Conservation (phyloP, 2,888 invertebrate species). For the Agriopis leucophaearia region DNA sequence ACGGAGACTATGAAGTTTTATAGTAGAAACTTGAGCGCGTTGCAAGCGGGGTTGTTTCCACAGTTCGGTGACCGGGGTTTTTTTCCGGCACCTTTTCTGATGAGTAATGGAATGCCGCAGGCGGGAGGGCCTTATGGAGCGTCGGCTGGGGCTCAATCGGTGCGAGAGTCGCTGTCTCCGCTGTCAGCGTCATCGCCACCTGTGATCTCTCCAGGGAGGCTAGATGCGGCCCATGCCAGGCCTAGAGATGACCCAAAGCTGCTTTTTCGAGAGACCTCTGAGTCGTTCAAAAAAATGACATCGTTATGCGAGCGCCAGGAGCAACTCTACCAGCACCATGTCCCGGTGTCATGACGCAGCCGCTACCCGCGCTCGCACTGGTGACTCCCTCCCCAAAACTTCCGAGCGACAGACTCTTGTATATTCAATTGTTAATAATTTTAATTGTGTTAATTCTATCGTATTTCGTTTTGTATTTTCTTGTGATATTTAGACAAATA, state of each 20-base stretch:
- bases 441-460: conserved; percentile 85
- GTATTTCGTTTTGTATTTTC: conserved; percentile 86
- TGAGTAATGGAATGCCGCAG: conserved; percentile 74
- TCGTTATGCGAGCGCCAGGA: conserved; percentile 84
- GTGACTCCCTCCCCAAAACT: conserved; percentile 71
- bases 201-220: conserved; percentile 78
- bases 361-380: conserved; percentile 73
- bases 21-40: conserved; percentile 76
- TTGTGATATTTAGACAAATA: conserved; percentile 87
- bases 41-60: conserved; percentile 79
- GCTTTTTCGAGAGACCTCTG: conserved; percentile 85
- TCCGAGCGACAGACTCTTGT: conserved; percentile 71
- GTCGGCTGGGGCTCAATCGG: conserved; percentile 74
- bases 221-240: conserved; percentile 78
- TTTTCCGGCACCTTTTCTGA: conserved; percentile 78
- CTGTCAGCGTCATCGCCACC: conserved; percentile 82
- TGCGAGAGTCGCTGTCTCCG: conserved; percentile 79
- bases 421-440: conserved; percentile 85
- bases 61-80: conserved; percentile 77
- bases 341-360: conserved; percentile 84
- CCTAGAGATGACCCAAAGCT: conserved; percentile 78
- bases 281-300: conserved; percentile 84
- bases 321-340: conserved; percentile 85
- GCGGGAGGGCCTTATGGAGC: conserved; percentile 76
- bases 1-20: conserved; percentile 84